phyloP scores from a whole-genome alignment of 2,797 vertebrate species.

The Botia almorhae region DNA sequence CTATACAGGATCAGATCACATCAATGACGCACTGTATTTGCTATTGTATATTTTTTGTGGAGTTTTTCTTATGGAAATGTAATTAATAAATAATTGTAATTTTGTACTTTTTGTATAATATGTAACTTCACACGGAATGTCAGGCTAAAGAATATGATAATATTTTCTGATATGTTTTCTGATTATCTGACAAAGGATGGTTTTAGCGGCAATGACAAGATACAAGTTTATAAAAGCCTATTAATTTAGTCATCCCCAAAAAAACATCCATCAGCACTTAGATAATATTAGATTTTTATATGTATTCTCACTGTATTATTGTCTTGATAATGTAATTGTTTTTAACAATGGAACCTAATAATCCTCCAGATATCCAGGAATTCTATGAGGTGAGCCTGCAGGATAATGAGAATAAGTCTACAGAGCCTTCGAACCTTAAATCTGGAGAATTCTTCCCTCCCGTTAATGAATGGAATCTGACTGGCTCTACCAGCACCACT shows the following conservation, averaged over 20 bases:
- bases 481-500: conserved; percentile 76
- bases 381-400: conserved; percentile 89
- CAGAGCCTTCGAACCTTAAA: conserved; percentile 69
- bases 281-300: not conserved
- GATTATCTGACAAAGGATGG: too few relatives aligned
- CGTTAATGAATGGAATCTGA: conserved; percentile 82
- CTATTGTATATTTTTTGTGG: too few relatives aligned
- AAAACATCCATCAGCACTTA: not conserved
- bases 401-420: conserved; percentile 79
- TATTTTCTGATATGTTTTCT: too few relatives aligned
- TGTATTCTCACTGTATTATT: not conserved
- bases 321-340: not conserved
- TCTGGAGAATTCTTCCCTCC: conserved; percentile 73
- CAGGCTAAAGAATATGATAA: too few relatives aligned
- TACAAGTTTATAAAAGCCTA: not conserved
- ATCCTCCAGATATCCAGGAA: conserved; percentile 83
- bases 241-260: not conserved
- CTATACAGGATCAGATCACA: too few relatives aligned
- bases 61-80: too few relatives aligned
- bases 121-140: too few relatives aligned
- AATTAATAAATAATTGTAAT: too few relatives aligned
- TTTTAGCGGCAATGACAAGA: too few relatives aligned
- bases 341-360: conserved; percentile 10
- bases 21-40: too few relatives aligned
- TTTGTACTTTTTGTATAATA: too few relatives aligned